Base-by-base conservation (phyloP, 2,113 vertebrate species). In the Hemicordylus capensis region DNA sequence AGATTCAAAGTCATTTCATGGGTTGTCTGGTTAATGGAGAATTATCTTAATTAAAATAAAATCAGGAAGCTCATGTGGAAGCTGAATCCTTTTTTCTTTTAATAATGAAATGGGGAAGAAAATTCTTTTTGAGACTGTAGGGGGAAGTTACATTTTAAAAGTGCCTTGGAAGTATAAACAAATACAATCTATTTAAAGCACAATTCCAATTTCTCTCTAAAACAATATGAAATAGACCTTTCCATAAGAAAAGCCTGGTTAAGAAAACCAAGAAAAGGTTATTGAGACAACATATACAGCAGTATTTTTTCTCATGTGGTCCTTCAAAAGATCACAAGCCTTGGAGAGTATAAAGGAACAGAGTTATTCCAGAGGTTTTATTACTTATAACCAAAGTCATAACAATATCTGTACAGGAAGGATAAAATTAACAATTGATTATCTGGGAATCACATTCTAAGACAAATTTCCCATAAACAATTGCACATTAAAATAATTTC, bases 1-100 rank as follows among this genome's bases (percentile, higher is more conserved):
- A 92, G 93, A 89, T 91, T 24, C 56, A 88, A 83, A 93, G 72
- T 89, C 58, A 85, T 92, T 75, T 90, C 1, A 34, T 59, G 28
- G 39, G 2, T 76, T 89, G 84, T 34, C 89, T 91, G 4, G 39
- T 92, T 46, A 91, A 31, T 89, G 59, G 61, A 86, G 64, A 89
- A n/a, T 66, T 88, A 26, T 89, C 37, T 74, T 91, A 92, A 75
- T 85, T 75, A 46, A 82, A 89, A 66, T n/a, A 74, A 82, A 85
- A 85, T 58, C 74, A 86, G 6, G 92, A 81, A 85, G 44, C 34
- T 24, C 69, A 63, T 85, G 46, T 88, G 15, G 22, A 80, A 69
- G 8, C 80, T 91, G 85, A 80, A 85, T 75, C 15, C 69, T 72
- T 34, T 69, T 91, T 58, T 3, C 51, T 76, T 87, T 83, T 85